phyloP scores from a whole-genome alignment of 1,140 invertebrate species.

The Yoshiicerus persimilis region DNA sequence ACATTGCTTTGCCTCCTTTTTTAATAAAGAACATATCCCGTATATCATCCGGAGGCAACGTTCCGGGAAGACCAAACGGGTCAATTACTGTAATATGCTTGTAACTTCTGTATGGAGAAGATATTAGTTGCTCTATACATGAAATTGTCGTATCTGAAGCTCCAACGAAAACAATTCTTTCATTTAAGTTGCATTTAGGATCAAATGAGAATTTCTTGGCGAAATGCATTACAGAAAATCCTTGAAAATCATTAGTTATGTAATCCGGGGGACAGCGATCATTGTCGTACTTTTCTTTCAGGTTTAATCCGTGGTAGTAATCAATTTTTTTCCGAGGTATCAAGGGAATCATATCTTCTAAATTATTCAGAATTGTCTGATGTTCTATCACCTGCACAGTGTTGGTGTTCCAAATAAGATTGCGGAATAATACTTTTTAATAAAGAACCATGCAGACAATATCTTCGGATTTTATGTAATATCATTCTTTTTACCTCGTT shows the following conservation, averaged over 20 bases:
- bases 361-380: constrained; percentile 40
- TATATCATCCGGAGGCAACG: constrained; percentile 53
- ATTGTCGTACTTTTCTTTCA: constrained; percentile 37
- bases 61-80: constrained; percentile 64
- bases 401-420: background rate
- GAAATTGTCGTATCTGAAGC: constrained; percentile 69
- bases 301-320: constrained; percentile 31
- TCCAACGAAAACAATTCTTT: constrained; percentile 71
- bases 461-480: background rate
- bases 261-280: constrained; percentile 1
- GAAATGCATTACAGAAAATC: constrained; percentile 9
- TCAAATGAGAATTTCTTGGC: constrained; percentile 43
- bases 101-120: constrained; percentile 56
- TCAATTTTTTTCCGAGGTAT: constrained; percentile 37
- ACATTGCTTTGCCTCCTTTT: constrained; percentile 55
- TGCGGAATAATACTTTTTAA: too few relatives aligned
- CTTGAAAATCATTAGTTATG: background rate
- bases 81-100: constrained; percentile 67
- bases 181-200: constrained; percentile 50
- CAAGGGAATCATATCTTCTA: constrained; percentile 41
- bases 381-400: constrained; percentile 16
- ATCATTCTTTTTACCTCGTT: background rate
- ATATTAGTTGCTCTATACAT: constrained; percentile 67
- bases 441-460: too few relatives aligned
- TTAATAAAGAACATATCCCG: constrained; percentile 57